phyloP scores from a whole-genome alignment of 2,797 vertebrate species.

The Carcharodon carcharias region DNA sequence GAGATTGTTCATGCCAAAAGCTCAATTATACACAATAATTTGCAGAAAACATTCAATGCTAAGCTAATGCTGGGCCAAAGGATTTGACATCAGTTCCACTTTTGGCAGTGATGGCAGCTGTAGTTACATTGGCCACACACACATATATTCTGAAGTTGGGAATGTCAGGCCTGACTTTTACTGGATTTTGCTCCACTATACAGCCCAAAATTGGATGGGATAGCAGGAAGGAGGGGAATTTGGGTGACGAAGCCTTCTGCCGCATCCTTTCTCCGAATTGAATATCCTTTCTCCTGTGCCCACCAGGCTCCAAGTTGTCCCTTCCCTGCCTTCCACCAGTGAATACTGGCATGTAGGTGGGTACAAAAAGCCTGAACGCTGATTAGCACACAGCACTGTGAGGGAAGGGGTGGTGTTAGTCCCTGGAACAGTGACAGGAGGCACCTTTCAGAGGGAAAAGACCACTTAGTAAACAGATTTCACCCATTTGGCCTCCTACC shows the following conservation, averaged over 20 bases:
- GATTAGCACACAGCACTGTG: neutral
- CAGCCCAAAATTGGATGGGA: neutral
- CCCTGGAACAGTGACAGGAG: neutral
- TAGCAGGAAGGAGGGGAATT: neutral
- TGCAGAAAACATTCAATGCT: neutral
- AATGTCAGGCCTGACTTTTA: neutral
- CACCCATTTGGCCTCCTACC: neutral
- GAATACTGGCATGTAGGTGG: neutral
- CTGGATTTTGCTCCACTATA: neutral
- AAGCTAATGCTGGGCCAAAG: neutral
- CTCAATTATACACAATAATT: neutral
- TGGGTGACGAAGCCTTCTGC: too few relatives aligned
- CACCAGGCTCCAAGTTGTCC: neutral
- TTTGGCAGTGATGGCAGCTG: neutral
- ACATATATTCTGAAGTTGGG: neutral
- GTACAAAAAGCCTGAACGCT: neutral
- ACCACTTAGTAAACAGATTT: neutral
- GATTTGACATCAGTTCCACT: neutral
- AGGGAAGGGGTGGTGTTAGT: neutral
- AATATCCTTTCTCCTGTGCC: neutral
- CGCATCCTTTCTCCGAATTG: neutral
- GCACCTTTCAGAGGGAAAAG: neutral
- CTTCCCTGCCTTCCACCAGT: neutral
- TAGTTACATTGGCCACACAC: neutral
- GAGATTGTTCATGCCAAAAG: constrained; percentile 11